A percentile compares a stretch with the other conserved stretches of the same genome.
phyloP scores from a whole-genome alignment of 2,797 vertebrate genomes.

The Vultur gryphus region DNA sequence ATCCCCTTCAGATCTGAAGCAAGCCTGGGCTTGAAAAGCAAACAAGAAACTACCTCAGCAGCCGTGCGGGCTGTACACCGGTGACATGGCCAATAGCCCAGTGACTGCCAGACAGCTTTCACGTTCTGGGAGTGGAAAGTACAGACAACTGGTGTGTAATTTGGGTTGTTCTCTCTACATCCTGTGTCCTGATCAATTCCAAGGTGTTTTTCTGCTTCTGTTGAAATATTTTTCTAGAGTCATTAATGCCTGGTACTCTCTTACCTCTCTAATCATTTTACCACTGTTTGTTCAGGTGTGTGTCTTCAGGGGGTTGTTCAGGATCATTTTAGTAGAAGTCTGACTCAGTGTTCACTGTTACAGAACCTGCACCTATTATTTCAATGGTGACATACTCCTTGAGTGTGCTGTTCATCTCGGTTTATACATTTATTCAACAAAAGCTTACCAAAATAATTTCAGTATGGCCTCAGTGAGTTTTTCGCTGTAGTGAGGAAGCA shows the following conservation, averaged over 20 bases:
- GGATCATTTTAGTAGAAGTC: background rate
- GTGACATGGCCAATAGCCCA: background rate
- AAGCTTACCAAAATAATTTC: background rate
- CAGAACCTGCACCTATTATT: background rate
- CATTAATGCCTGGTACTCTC: background rate
- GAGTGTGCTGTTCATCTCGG: background rate
- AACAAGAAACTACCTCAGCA: background rate
- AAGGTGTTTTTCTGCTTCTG: background rate
- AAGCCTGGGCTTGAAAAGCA: background rate
- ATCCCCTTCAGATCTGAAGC: background rate
- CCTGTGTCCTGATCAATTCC: background rate
- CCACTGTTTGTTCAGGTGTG: background rate
- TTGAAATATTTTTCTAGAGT: background rate
- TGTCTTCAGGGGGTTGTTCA: background rate
- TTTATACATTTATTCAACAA: background rate
- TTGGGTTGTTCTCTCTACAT: background rate
- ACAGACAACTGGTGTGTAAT: background rate
- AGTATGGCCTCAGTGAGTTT: background rate
- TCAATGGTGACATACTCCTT: background rate
- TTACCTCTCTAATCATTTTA: background rate
- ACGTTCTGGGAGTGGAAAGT: background rate
- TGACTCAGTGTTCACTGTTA: background rate
- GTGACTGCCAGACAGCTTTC: background rate
- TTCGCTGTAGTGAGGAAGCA: background rate
- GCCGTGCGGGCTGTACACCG: fast-evolving